Evolutionary conservation across 2,797 vertebrate genomes (phyloP).

Genomic region (Acropternis orthonyx): DNA sequence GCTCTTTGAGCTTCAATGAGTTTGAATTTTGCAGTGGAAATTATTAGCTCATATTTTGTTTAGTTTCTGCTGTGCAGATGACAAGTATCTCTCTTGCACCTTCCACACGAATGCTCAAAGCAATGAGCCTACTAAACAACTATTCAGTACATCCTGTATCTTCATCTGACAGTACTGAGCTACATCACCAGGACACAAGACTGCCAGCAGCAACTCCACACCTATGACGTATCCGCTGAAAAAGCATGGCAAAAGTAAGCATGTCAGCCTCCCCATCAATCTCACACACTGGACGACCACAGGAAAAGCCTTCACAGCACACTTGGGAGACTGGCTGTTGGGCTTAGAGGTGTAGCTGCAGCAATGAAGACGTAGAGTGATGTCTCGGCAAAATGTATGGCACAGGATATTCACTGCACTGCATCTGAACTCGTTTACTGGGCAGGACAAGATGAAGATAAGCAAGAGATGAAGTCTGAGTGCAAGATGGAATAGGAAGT

Average conservation of each 20-base stretch:
- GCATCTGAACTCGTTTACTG: not conserved
- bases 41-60: conserved; percentile 2
- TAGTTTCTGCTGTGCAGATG: not conserved
- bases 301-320: not conserved
- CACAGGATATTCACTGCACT: not conserved
- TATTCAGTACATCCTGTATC: not conserved
- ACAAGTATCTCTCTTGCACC: not conserved
- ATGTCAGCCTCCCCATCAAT: not conserved
- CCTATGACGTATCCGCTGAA: not conserved
- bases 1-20: not conserved
- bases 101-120: conserved; percentile 26
- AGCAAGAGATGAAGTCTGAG: not conserved
- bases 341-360: not conserved
- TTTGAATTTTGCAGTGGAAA: conserved; percentile 20
- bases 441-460: not conserved
- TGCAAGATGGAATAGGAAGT: not conserved
- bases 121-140: not conserved
- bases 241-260: not conserved
- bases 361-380: not conserved
- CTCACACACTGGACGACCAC: not conserved
- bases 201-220: not conserved
- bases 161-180: not conserved
- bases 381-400: not conserved
- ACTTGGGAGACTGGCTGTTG: not conserved
- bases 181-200: not conserved